Conservation (phyloP, 2,113 vertebrate genomes). For the Amblyopsis rosae region DNA sequence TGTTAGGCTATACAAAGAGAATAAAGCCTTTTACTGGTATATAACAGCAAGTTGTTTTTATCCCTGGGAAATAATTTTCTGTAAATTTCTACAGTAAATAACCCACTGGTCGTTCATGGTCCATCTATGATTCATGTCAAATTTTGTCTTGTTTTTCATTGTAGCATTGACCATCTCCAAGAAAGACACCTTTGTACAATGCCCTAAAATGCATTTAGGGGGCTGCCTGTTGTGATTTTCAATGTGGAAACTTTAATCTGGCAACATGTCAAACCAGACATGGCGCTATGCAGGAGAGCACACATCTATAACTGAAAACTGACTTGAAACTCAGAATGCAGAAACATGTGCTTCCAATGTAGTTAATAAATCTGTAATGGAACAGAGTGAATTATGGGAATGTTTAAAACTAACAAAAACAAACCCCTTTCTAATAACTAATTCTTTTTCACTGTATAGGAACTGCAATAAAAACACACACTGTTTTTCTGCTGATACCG, state of each 20-base stretch:
- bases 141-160: no score
- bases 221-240: neutral
- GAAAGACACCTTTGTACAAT: no score
- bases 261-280: neutral
- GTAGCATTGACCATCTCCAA: no score
- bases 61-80: no score
- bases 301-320: no score
- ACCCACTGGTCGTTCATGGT: no score
- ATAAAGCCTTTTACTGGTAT: no score
- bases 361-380: neutral
- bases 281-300: neutral
- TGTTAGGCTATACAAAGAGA: no score
- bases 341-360: neutral
- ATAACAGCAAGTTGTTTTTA: no score
- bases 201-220: no score
- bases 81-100: no score
- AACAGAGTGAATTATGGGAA: neutral
- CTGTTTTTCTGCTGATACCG: conserved; percentile 18
- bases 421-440: neutral
- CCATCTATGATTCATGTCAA: no score
- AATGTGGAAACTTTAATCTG: neutral
- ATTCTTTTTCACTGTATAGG: neutral
- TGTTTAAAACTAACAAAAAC: neutral
- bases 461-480: conserved; percentile 7
- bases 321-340: neutral